These are phyloP conservation scores for Calameuta pallipes DNA, from an alignment of 2,888 invertebrate genomes.

Conservation along the genomic window DNA sequence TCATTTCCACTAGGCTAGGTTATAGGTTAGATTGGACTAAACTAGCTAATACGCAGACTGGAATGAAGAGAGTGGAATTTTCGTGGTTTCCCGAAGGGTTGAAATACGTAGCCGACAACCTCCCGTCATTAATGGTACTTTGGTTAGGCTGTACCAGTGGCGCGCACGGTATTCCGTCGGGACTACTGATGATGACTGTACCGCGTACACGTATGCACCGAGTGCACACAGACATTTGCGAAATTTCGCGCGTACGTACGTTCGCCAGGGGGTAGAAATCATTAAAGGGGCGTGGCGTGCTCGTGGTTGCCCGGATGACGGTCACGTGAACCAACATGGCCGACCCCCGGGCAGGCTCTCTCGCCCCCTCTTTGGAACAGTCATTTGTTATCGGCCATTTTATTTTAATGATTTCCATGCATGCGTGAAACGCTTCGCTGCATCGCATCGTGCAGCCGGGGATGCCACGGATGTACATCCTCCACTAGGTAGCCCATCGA, in stretches of 20 bases:
- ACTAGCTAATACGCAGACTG: neutral
- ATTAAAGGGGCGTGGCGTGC: constrained; percentile 66
- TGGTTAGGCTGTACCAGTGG: constrained; percentile 44
- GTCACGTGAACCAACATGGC: constrained; percentile 67
- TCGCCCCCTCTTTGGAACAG: constrained; percentile 58
- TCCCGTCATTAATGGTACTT: neutral
- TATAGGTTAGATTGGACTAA: neutral
- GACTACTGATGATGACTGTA: constrained; percentile 65
- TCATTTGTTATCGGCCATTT: constrained; percentile 67
- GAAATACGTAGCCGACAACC: neutral
- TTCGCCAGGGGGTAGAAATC: constrained; percentile 65
- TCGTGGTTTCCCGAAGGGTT: neutral
- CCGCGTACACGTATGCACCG: constrained; percentile 32
- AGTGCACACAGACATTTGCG: constrained; percentile 39
- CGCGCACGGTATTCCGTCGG: constrained; percentile 9
- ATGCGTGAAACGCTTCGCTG: constrained; percentile 64
- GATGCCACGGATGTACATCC: neutral
- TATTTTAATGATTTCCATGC: constrained; percentile 67
- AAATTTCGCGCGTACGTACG: constrained; percentile 56
- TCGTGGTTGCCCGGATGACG: constrained; percentile 66
- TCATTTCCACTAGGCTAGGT: neutral
- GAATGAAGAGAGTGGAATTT: neutral
- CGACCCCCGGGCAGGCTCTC: constrained; percentile 40
- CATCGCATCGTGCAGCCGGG: constrained; percentile 16
- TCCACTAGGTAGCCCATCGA: neutral